A percentile compares a stretch with the other conserved stretches of the same genome.
These are phyloP conservation scores for Pelvicachromis taeniatus DNA, from an alignment of 2,113 vertebrate species.

Conservation along the genomic window DNA sequence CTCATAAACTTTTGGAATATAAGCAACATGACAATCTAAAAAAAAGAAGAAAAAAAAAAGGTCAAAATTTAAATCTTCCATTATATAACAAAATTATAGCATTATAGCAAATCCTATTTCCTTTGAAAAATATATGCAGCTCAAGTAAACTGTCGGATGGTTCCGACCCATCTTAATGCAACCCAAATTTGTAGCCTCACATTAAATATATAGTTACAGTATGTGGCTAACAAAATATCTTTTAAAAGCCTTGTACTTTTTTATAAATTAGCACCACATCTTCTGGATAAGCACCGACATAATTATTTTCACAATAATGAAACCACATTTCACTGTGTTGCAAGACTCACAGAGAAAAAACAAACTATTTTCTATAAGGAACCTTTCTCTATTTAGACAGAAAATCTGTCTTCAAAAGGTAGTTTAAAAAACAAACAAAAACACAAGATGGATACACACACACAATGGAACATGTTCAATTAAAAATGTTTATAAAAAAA, in stretches of 20 bases:
- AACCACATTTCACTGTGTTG: constrained; percentile 53
- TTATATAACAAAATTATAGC: constrained; percentile 14
- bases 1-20: constrained; percentile 6
- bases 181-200: constrained; percentile 44
- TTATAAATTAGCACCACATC: constrained; percentile 76
- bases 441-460: constrained; percentile 43
- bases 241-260: constrained; percentile 51
- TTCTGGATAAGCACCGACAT: constrained; percentile 54
- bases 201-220: constrained; percentile 68
- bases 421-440: constrained; percentile 2
- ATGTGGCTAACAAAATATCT: constrained; percentile 63
- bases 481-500: constrained; percentile 15
- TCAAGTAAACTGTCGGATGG: constrained; percentile 51
- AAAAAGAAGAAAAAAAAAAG: constrained; percentile 22
- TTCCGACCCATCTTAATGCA: constrained; percentile 35
- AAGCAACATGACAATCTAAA: constrained; percentile 24
- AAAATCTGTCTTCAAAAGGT: constrained; percentile 19
- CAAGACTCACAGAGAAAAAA: background rate
- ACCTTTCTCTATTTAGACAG: constrained; percentile 17
- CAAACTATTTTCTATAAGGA: constrained; percentile 7
- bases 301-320: constrained; percentile 64
- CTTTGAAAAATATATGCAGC: constrained; percentile 47
- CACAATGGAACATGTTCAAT: constrained; percentile 38
- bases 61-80: constrained; percentile 18
- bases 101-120: background rate